Percentiles rank a stretch among this genome's conserved stretches.
These are phyloP conservation scores for Nothura maculosa DNA, from an alignment of 2,797 vertebrate genomes.

Conservation along the genomic window DNA sequence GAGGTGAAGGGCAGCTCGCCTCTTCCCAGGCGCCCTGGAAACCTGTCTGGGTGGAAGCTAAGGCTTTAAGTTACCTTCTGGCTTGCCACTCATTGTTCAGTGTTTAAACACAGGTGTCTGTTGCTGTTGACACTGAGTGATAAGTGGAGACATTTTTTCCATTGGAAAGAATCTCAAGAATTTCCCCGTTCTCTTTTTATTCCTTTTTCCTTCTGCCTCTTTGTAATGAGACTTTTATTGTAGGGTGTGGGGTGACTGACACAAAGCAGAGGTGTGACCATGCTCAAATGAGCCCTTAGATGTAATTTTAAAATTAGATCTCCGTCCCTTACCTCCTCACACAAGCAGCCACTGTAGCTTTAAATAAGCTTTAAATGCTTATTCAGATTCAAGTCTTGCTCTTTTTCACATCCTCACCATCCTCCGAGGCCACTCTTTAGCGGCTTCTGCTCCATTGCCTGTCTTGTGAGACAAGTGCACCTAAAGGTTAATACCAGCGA, in stretches of 20 bases:
- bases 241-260: not conserved
- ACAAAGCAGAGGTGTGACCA: not conserved
- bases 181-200: slow-evolving; percentile 53
- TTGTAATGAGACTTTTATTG: not conserved
- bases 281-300: not conserved
- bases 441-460: not conserved
- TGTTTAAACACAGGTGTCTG: slow-evolving; percentile 65
- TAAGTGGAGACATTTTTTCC: slow-evolving; percentile 45
- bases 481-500: not conserved
- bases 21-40: not conserved
- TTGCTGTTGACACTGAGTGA: slow-evolving; percentile 58
- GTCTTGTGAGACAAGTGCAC: not conserved
- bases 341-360: not conserved
- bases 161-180: slow-evolving; percentile 60
- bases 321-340: not conserved
- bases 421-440: not conserved
- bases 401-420: not conserved
- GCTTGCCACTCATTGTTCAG: not conserved
- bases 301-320: not conserved
- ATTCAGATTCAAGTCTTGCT: not conserved
- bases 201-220: not conserved
- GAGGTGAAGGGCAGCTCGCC: not conserved
- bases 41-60: not conserved
- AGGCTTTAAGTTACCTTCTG: slow-evolving; percentile 22
- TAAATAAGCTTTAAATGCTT: not conserved